Conservation (phyloP, 64 coral and sea anemone species). For the Orbicella faveolata region DNA sequence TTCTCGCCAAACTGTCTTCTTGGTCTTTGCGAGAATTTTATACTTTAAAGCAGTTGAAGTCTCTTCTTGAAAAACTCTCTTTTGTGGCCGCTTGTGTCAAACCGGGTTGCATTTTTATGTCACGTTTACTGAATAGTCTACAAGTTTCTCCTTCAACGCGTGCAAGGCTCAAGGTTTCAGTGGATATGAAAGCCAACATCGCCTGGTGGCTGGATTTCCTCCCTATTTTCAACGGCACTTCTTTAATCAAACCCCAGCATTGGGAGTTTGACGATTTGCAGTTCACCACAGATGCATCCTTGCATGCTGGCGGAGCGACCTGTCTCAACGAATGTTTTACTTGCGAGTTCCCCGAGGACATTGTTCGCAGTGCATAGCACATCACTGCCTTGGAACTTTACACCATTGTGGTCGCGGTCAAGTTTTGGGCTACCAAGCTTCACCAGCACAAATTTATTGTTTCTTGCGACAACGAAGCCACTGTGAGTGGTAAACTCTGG, state of each 20-base stretch:
- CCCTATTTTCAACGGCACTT: not conserved
- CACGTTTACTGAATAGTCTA: not conserved
- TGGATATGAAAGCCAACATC: not conserved
- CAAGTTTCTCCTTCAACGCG: not conserved
- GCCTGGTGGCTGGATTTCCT: not conserved
- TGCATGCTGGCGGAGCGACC: not conserved
- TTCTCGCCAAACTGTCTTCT: not conserved
- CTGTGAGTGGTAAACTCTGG: not conserved
- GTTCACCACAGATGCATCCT: not conserved
- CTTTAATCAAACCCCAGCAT: not conserved
- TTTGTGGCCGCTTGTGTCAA: not conserved
- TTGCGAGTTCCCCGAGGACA: not conserved
- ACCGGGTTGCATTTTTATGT: not conserved
- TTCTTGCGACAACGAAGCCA: constrained; percentile 33
- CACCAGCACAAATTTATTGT: not conserved
- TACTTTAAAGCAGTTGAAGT: not conserved
- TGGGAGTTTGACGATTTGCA: constrained; percentile 8
- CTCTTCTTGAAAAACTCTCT: not conserved
- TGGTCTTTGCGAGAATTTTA: not conserved
- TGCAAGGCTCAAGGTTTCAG: not conserved
- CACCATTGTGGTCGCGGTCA: constrained; percentile 8
- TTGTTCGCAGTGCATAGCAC: not conserved
- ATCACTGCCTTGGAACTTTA: constrained; percentile 25
- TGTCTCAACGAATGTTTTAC: constrained; percentile 1
- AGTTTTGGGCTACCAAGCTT: constrained; percentile 18